phyloP scores from a whole-genome alignment of 2,797 vertebrate species.

The Cyclura pinguis region DNA sequence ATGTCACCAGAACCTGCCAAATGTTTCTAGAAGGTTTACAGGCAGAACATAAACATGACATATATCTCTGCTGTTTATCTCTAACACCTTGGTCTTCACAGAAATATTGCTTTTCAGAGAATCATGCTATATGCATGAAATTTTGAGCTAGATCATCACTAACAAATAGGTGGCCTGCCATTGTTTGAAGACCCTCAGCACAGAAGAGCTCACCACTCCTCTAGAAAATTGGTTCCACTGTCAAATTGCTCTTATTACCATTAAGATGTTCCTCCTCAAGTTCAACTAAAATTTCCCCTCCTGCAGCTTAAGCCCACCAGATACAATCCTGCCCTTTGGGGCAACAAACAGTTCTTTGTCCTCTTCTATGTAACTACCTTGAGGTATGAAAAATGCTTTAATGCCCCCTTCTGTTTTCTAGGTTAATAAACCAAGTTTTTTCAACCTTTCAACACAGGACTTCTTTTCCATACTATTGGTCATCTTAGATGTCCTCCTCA shows the following conservation, averaged over 20 bases:
- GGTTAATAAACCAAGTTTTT: not conserved
- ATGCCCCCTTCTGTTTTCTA: not conserved
- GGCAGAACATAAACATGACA: not conserved
- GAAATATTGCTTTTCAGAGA: not conserved
- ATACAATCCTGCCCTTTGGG: not conserved
- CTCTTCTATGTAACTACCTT: not conserved
- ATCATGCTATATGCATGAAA: not conserved
- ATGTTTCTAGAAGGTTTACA: not conserved
- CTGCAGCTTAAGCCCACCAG: not conserved
- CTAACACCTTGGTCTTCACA: not conserved
- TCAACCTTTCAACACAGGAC: not conserved
- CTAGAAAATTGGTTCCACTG: not conserved
- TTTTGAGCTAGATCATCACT: not conserved
- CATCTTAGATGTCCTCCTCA: not conserved
- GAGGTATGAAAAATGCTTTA: not conserved
- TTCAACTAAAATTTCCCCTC: not conserved
- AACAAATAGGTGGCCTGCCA: not conserved
- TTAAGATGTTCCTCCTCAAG: not conserved
- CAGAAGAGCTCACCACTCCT: not conserved
- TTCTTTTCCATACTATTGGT: not conserved
- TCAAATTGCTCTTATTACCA: not conserved
- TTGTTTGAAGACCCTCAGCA: not conserved
- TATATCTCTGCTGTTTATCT: not conserved
- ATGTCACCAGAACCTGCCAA: not conserved
- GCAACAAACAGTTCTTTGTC: not conserved